These are phyloP conservation scores for Cryptoprocta ferox DNA, from an alignment of 2,797 vertebrate species.

Conservation along the genomic window DNA sequence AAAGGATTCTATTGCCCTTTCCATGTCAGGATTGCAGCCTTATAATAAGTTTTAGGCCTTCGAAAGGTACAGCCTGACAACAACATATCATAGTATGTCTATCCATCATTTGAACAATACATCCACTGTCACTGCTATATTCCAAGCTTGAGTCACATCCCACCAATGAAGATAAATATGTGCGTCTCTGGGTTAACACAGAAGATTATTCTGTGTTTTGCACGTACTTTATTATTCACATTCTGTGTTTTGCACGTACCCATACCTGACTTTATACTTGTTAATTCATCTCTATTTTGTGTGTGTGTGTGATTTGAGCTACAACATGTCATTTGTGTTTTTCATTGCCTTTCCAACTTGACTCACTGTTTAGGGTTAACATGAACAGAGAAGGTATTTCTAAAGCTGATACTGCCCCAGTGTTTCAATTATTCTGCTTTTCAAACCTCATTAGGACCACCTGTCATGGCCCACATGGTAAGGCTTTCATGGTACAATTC, in stretches of 20 bases:
- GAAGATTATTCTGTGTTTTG: rapidly evolving
- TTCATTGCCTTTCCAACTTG: background rate
- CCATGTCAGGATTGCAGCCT: rapidly evolving
- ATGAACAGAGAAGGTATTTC: background rate
- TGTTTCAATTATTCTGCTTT: background rate
- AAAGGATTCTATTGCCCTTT: rapidly evolving
- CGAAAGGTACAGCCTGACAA: rapidly evolving
- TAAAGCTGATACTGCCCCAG: background rate
- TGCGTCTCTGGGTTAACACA: rapidly evolving
- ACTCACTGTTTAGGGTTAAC: background rate
- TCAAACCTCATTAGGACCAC: background rate
- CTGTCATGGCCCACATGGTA: background rate
- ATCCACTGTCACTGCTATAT: rapidly evolving
- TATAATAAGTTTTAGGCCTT: too few relatives aligned
- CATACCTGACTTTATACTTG: rapidly evolving
- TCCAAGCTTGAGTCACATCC: rapidly evolving
- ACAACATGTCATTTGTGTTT: too few relatives aligned
- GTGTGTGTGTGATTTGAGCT: background rate
- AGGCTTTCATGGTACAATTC: background rate
- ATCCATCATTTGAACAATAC: background rate
- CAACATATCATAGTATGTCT: rapidly evolving
- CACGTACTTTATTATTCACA: too few relatives aligned
- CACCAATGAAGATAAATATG: background rate
- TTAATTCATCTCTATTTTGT: too few relatives aligned
- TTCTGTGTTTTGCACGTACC: rapidly evolving